These are phyloP conservation scores for Xiphias gladius DNA, from an alignment of 2,113 vertebrate species.

Conservation along the genomic window DNA sequence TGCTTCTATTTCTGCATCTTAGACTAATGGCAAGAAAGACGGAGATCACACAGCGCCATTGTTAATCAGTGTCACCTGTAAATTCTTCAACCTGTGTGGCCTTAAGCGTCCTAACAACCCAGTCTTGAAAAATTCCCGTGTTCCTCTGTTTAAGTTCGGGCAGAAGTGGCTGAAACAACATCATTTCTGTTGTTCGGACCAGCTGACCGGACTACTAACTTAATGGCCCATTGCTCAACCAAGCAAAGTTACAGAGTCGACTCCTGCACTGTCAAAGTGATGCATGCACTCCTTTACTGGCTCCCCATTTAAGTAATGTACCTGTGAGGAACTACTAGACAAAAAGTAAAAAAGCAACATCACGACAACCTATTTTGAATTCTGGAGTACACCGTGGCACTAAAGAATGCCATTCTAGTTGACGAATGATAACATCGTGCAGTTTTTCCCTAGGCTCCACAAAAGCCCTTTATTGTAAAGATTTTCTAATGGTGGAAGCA, in stretches of 20 bases:
- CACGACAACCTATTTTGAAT: conserved; percentile 20
- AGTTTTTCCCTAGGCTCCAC: background rate
- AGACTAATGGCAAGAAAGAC: background rate
- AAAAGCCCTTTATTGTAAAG: conserved; percentile 2
- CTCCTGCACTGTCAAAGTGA: conserved; percentile 1
- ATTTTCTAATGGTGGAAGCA: conserved; percentile 7
- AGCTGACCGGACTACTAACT: background rate
- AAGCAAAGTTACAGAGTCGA: background rate
- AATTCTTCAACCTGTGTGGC: background rate
- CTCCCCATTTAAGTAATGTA: conserved; percentile 8
- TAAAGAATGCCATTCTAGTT: conserved; percentile 12
- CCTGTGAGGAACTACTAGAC: conserved; percentile 22
- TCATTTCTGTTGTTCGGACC: background rate
- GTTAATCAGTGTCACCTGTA: too few relatives aligned
- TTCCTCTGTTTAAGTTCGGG: background rate
- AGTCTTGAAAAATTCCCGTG: background rate
- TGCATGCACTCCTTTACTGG: background rate
- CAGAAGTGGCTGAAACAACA: background rate
- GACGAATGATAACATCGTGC: conserved; percentile 7
- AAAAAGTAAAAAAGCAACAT: background rate
- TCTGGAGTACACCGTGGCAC: conserved; percentile 12
- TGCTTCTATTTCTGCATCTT: background rate
- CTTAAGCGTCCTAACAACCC: background rate
- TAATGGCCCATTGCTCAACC: conserved; percentile 15
- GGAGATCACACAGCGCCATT: too few relatives aligned